phyloP scores from a whole-genome alignment of 2,113 vertebrate species.

The Nanorana parkeri region DNA sequence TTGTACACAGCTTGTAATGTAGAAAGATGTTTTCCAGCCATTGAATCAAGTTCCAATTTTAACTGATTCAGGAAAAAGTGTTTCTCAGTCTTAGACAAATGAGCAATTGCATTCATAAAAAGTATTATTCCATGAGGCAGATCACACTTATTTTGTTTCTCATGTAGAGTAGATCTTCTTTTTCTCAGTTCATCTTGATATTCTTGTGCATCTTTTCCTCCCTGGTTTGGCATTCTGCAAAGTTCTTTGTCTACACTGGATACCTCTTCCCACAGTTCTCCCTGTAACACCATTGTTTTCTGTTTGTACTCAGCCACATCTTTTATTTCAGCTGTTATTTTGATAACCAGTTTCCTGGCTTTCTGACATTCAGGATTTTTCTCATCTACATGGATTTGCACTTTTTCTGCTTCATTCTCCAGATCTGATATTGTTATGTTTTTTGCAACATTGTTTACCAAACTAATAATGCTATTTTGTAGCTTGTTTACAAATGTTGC shows the following conservation, averaged over 20 bases:
- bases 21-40: conserved; percentile 3
- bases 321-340: conserved; percentile 16
- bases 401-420: conserved; percentile 28
- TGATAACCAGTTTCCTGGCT: neutral
- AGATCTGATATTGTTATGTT: conserved; percentile 63
- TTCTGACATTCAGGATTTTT: conserved; percentile 61
- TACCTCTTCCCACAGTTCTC: conserved; percentile 53
- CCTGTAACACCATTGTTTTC: conserved; percentile 62
- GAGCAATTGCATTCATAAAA: conserved; percentile 60
- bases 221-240: too few relatives aligned
- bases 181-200: conserved; percentile 48
- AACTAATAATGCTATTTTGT: conserved; percentile 41
- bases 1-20: conserved; percentile 18
- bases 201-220: neutral
- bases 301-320: conserved; percentile 49
- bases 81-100: conserved; percentile 56
- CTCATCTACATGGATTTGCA: conserved; percentile 60
- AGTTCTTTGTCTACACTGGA: neutral
- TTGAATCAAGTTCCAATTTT: conserved; percentile 60
- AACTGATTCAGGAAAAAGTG: conserved; percentile 66
- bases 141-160: neutral
- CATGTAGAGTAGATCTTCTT: neutral
- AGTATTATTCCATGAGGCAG: conserved; percentile 55
- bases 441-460: conserved; percentile 50
- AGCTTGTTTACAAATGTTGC: conserved; percentile 47